These are phyloP conservation scores for Limnephilus auricula DNA, from an alignment of 2,888 invertebrate genomes.

Conservation along the genomic window DNA sequence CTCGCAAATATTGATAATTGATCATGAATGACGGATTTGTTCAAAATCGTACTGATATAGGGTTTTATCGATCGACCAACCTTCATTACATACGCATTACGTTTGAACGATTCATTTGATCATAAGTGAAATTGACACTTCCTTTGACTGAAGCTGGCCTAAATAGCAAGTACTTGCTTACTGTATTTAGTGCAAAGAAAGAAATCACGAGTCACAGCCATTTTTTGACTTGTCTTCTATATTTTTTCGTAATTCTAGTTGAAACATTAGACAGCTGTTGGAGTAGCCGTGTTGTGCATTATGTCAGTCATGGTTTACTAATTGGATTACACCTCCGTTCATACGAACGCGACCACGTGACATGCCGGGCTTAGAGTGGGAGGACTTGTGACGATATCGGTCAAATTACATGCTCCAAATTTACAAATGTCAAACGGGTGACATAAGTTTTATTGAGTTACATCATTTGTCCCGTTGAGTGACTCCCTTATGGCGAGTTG, in stretches of 20 bases:
- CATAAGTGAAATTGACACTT: too few relatives aligned
- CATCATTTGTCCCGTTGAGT: not conserved
- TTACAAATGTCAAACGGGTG: not conserved
- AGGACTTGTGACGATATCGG: not conserved
- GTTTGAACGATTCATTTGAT: too few relatives aligned
- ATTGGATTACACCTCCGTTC: constrained; percentile 14
- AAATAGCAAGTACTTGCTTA: too few relatives aligned
- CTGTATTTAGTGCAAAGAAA: not conserved
- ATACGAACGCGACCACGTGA: constrained; percentile 8
- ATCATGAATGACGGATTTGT: too few relatives aligned
- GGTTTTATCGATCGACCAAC: too few relatives aligned
- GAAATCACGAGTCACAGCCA: not conserved
- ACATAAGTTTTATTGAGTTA: not conserved
- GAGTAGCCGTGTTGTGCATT: not conserved
- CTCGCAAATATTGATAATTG: too few relatives aligned
- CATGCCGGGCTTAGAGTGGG: not conserved
- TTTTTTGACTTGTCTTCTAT: not conserved
- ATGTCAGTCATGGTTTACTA: not conserved
- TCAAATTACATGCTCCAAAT: not conserved
- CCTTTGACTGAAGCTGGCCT: too few relatives aligned
- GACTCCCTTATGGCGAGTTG: not conserved
- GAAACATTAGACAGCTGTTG: not conserved
- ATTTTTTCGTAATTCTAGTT: not conserved
- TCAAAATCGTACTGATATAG: too few relatives aligned
- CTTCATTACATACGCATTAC: too few relatives aligned